These are phyloP conservation scores for Amia ocellicauda DNA, from an alignment of 2,113 vertebrate species.

Conservation along the genomic window DNA sequence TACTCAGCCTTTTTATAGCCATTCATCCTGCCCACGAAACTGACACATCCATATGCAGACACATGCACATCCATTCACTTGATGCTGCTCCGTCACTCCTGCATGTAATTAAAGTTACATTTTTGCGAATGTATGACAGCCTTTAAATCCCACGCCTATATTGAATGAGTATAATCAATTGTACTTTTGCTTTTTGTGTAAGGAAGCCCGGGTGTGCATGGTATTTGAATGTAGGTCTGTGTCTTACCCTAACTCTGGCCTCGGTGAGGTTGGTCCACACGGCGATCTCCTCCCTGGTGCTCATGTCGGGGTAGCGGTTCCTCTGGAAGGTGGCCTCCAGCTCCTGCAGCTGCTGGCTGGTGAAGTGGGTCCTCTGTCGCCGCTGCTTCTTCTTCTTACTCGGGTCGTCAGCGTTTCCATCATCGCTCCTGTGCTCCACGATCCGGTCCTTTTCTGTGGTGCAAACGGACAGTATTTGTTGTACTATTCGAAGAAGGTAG, in stretches of 20 bases:
- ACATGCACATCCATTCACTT: too few relatives aligned
- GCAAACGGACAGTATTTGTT: background rate
- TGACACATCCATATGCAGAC: too few relatives aligned
- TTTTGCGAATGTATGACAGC: too few relatives aligned
- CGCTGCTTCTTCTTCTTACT: constrained; percentile 93
- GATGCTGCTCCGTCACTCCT: too few relatives aligned
- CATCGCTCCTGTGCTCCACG: constrained; percentile 74
- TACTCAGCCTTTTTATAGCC: too few relatives aligned
- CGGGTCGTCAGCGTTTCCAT: constrained; percentile 80
- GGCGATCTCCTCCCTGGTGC: constrained; percentile 95
- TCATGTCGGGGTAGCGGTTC: constrained; percentile 98
- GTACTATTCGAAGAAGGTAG: background rate
- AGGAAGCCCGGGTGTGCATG: too few relatives aligned
- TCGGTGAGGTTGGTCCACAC: constrained; percentile 99
- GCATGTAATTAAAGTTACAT: too few relatives aligned
- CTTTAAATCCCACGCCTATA: too few relatives aligned
- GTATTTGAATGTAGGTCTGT: too few relatives aligned
- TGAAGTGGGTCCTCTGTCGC: constrained; percentile 94
- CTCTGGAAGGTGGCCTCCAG: constrained; percentile 95
- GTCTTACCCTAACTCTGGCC: constrained; percentile 90
- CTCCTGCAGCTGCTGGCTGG: constrained; percentile 96
- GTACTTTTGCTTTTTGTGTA: too few relatives aligned
- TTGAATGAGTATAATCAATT: too few relatives aligned
- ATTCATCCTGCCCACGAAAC: background rate
- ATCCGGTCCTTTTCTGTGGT: constrained; percentile 81